Evolutionary conservation across 64 coral and sea anemone species (phyloP), one percentile per base, ranked within the genome.

Genomic region (Montipora cactus): DNA sequence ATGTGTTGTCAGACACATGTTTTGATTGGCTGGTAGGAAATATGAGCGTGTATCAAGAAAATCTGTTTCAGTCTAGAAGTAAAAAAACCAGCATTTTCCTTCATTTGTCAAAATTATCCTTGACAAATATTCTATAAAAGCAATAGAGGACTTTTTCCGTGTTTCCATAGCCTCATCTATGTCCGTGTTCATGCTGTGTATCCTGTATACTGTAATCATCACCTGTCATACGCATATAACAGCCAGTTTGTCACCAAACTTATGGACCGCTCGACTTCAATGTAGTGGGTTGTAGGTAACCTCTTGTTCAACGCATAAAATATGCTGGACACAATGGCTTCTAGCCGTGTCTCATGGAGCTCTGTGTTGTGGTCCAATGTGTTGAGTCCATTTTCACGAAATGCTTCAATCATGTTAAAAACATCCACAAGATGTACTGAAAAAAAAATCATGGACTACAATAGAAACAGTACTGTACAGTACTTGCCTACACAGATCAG

Each of bases 381-480:
- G 52, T 99, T 96, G 0, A 99, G 85, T 21, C 95, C 95, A 99
- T 99, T 99, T 73, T 99, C 98, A 11, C 98, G 79, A 72, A 99
- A 99, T 79, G 98, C 95, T 96, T 99, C 98, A 70, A 99, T 99
- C 91, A 99, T 99, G 81, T 99, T 99, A 37, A 94, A 99, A 8
- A 99, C 95, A 90, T 99, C 98, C 44, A 99, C 98, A 28, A 99
- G 89, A 55, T 99, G 92, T 73, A 99, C 98, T 99, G 20, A 59
- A 67, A 5, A 49, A 28, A 50, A 8, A 50, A 69, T 47, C 53
- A 57, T 57, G 53, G 53, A 8, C 53, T 8, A 11, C 53, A 8
- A 11, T 37, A 37, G 37, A 37, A 37, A 37, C 37, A 37, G 37
- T 37, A 37, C 37, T 37, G 37, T 37, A 37, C 37, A 37, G 37